phyloP scores from a whole-genome alignment of 1,140 invertebrate genomes.

The Gonatopus flavifemur region DNA sequence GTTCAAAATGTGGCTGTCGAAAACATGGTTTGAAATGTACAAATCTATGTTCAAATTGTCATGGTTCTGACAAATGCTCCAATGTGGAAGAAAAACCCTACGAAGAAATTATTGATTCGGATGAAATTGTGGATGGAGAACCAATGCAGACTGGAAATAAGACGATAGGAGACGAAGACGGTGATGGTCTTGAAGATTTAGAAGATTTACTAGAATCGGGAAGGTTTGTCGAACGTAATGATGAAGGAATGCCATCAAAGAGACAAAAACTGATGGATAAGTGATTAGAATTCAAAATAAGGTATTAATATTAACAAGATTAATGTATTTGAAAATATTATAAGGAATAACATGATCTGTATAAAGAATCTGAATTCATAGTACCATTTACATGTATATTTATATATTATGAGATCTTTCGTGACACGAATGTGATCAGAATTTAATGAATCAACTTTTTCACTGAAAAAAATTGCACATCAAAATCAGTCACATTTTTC shows the following conservation, averaged over 20 bases:
- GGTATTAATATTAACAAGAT: no score
- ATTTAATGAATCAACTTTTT: no score
- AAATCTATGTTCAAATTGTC: neutral
- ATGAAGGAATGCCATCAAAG: neutral
- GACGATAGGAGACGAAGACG: neutral
- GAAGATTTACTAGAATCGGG: neutral
- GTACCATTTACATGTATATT: no score
- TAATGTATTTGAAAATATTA: no score
- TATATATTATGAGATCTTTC: no score
- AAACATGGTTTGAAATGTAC: conserved; percentile 12
- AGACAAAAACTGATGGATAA: no score
- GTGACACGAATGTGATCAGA: no score
- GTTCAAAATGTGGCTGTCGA: conserved; percentile 8
- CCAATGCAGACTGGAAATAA: neutral
- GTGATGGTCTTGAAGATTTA: neutral
- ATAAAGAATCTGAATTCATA: no score
- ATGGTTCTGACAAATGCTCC: neutral
- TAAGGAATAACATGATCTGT: no score
- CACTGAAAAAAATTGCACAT: no score
- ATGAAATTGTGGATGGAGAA: neutral
- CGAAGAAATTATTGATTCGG: neutral
- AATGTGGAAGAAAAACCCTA: neutral
- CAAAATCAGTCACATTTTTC: no score
- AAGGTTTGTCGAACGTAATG: neutral
- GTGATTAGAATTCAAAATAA: no score